phyloP scores from a whole-genome alignment of 2,113 vertebrate species.

The Struthio camelus region DNA sequence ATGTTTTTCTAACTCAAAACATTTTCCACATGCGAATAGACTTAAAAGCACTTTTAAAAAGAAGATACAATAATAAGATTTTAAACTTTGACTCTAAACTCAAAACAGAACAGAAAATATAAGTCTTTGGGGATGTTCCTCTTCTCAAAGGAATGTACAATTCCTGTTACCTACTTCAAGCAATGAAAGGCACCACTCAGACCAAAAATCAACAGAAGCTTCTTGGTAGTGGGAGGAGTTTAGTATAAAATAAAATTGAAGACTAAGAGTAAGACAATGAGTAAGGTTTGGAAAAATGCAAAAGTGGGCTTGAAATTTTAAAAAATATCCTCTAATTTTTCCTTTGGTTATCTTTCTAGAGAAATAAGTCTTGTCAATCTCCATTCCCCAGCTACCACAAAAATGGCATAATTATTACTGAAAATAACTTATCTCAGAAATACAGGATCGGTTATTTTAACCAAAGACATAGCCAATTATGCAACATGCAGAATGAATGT shows the following conservation, averaged over 20 bases:
- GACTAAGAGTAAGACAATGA: not conserved
- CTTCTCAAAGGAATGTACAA: slow-evolving; percentile 59
- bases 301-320: not conserved
- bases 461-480: not conserved
- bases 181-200: slow-evolving; percentile 61
- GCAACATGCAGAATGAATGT: not conserved
- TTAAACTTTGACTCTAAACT: slow-evolving; percentile 72
- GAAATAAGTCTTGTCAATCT: not conserved
- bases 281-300: slow-evolving; percentile 15
- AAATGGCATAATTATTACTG: not conserved
- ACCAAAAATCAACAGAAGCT: slow-evolving; percentile 63
- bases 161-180: slow-evolving; percentile 67
- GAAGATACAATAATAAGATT: slow-evolving; percentile 64
- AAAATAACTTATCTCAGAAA: slow-evolving; percentile 18
- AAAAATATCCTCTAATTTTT: not conserved
- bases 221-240: slow-evolving; percentile 45
- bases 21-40: slow-evolving; percentile 47
- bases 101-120: slow-evolving; percentile 69
- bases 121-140: slow-evolving; percentile 65
- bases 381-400: not conserved
- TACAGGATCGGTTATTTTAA: not conserved
- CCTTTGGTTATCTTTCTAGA: not conserved
- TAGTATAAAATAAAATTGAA: slow-evolving; percentile 53
- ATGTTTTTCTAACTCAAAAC: slow-evolving; percentile 54
- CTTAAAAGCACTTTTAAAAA: slow-evolving; percentile 44